Conservation (phyloP, 2,797 vertebrate species). For the Vireo griseus region DNA sequence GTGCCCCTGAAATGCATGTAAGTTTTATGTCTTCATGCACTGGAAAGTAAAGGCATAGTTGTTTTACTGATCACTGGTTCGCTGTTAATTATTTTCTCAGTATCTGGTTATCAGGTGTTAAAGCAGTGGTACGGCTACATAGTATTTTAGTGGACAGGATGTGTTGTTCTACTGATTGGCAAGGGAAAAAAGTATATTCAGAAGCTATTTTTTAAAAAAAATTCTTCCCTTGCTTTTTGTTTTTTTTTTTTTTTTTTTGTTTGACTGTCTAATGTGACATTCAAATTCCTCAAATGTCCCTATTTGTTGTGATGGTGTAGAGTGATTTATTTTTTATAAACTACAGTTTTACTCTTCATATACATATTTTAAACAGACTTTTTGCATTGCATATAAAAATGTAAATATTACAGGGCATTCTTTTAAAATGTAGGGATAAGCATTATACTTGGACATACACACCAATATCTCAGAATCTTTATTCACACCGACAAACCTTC, state of each 20-base stretch:
- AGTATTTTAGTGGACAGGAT: not conserved
- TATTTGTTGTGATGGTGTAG: not conserved
- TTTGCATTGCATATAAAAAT: not conserved
- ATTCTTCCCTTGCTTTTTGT: not conserved
- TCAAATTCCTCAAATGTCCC: not conserved
- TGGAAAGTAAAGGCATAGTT: not conserved
- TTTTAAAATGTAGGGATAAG: not conserved
- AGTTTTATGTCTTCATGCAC: slow-evolving; percentile 52
- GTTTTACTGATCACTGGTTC: not conserved
- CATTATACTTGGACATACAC: not conserved
- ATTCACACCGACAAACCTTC: not conserved
- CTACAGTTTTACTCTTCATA: not conserved
- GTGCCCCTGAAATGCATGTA: slow-evolving; percentile 96
- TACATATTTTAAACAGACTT: not conserved
- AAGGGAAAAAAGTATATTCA: not conserved
- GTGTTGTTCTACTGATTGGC: not conserved
- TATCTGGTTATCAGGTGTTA: accelerated
- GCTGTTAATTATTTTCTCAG: not conserved
- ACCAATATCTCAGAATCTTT: not conserved
- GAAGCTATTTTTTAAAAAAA: not conserved
- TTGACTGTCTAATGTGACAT: not conserved
- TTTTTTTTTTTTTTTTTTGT: not conserved
- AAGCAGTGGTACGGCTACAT: not conserved
- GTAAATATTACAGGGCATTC: not conserved
- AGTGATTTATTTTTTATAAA: not conserved